Conservation (phyloP, 2,113 vertebrate genomes). For the Caracal caracal region DNA sequence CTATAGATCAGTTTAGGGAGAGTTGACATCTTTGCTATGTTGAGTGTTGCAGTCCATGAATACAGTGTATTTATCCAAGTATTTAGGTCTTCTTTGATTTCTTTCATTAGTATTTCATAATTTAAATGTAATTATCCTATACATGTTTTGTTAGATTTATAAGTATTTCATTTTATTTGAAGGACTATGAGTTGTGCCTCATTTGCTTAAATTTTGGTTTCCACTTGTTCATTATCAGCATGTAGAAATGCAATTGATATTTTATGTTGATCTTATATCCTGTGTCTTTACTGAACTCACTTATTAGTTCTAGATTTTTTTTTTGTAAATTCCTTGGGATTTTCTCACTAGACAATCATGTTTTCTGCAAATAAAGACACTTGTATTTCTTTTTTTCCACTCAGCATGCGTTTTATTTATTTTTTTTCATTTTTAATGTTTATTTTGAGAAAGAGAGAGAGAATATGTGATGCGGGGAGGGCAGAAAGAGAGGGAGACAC, state of each 20-base stretch:
- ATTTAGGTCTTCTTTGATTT: neutral
- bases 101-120: neutral
- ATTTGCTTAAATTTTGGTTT: neutral
- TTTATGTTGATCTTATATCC: neutral
- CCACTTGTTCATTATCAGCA: neutral
- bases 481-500: too few relatives aligned
- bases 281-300: neutral
- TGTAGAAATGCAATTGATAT: neutral
- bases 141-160: neutral
- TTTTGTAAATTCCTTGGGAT: neutral
- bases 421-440: neutral
- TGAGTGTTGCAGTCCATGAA: neutral
- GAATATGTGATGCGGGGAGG: too few relatives aligned
- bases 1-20: neutral
- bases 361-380: neutral
- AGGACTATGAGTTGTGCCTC: neutral
- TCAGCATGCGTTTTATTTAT: neutral
- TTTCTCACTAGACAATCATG: neutral
- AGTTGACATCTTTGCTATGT: neutral
- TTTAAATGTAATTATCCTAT: neutral
- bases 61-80: neutral
- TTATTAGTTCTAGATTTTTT: neutral
- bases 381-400: neutral
- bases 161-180: neutral
- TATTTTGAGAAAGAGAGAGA: too few relatives aligned